phyloP scores from a whole-genome alignment of 2,888 invertebrate genomes.

The Tetragnatha montana region DNA sequence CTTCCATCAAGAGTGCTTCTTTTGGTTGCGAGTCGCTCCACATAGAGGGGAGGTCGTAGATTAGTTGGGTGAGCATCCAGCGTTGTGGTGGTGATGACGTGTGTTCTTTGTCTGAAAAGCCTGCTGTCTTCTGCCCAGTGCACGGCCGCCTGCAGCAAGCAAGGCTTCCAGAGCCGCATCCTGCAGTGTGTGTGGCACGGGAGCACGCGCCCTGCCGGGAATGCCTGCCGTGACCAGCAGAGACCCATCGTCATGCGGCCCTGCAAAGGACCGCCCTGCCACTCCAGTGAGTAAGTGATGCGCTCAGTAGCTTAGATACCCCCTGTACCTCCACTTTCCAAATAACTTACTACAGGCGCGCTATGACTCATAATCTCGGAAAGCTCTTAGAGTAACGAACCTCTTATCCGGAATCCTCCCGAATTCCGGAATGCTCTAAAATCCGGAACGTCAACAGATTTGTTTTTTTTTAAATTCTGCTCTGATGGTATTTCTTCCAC shows the following conservation, averaged over 20 bases:
- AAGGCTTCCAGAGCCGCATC: conserved; percentile 90
- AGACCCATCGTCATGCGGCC: conserved; percentile 86
- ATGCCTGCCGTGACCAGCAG: conserved; percentile 86
- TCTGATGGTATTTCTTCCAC: no score
- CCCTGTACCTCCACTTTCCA: no score
- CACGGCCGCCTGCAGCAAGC: conserved; percentile 86
- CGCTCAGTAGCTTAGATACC: conserved; percentile 47
- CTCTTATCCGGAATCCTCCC: no score
- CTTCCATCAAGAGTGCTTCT: background rate
- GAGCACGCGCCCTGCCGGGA: conserved; percentile 87
- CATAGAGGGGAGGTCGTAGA: background rate
- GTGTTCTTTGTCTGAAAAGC: conserved; percentile 57
- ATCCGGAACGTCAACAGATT: no score
- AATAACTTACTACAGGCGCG: background rate
- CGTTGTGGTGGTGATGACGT: conserved; percentile 55
- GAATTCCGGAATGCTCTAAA: no score
- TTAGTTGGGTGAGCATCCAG: conserved; percentile 52
- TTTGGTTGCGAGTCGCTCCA: background rate
- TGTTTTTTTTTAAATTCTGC: no score
- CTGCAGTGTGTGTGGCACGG: conserved; percentile 95
- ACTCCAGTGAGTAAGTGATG: conserved; percentile 78
- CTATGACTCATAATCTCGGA: no score
- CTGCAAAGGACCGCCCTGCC: conserved; percentile 85
- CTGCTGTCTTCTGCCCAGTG: conserved; percentile 78
- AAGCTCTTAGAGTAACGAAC: no score